Evolutionary conservation across 2,888 invertebrate species (phyloP).

Genomic region (Smittia sp.): DNA sequence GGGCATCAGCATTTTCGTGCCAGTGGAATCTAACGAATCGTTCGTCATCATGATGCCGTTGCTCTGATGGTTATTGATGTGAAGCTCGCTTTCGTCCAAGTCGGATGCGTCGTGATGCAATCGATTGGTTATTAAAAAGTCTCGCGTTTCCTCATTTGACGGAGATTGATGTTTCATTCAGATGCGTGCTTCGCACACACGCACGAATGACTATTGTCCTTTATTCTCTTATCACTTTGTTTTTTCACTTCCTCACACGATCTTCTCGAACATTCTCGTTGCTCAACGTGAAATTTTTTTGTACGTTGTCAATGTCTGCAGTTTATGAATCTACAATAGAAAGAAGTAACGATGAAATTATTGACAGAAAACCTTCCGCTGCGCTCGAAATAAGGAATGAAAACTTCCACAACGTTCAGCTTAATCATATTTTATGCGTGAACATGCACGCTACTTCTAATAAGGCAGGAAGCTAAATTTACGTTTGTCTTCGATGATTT

Average conservation of each 20-base stretch:
- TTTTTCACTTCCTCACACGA: no score
- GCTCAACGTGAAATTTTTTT: no score
- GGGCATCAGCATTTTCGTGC: conserved; percentile 47
- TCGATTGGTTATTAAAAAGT: conserved; percentile 15
- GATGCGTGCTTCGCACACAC: background rate
- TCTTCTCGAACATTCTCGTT: no score
- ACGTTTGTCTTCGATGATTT: no score
- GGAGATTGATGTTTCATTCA: conserved; percentile 10
- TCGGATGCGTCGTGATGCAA: conserved; percentile 5
- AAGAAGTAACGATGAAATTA: no score
- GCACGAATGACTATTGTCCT: background rate
- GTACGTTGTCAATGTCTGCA: no score
- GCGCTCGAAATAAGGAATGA: background rate
- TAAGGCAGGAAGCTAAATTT: background rate
- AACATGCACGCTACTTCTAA: no score
- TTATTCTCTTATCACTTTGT: no score
- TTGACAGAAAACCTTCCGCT: no score
- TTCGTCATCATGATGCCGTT: background rate
- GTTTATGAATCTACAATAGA: no score
- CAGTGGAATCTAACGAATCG: conserved; percentile 26
- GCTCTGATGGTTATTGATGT: background rate
- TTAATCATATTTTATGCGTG: background rate
- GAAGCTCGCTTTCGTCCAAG: background rate
- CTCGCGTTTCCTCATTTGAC: background rate
- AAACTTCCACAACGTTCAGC: background rate